Percentiles rank a stretch among this genome's conserved stretches.
Conservation (phyloP, 2,113 vertebrate genomes). For the Prunella fulvescens region DNA sequence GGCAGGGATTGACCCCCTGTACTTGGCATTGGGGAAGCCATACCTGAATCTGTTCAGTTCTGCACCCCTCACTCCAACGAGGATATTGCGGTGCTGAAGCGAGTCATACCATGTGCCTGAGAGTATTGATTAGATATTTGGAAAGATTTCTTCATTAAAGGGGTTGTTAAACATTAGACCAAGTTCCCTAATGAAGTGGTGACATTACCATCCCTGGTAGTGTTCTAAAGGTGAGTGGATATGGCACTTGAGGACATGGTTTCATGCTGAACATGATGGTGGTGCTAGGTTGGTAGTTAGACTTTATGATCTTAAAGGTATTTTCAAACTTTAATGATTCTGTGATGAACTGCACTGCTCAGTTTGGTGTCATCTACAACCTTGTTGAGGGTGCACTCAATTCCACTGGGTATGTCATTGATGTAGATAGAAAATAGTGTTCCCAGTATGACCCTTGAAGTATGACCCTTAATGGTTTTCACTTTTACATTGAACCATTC, state of each 20-base stretch:
- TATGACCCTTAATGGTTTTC: neutral
- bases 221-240: neutral
- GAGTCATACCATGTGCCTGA: neutral
- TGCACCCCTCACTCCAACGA: neutral
- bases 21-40: accelerated
- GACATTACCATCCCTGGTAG: neutral
- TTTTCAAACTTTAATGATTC: neutral
- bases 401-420: neutral
- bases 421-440: neutral
- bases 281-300: neutral
- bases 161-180: neutral
- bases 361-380: neutral
- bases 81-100: neutral
- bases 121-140: neutral
- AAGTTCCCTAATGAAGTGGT: neutral
- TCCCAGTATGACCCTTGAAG: neutral
- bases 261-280: neutral
- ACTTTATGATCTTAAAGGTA: neutral
- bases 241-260: neutral
- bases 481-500: neutral
- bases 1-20: neutral
- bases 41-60: no score
- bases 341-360: neutral
- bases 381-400: neutral
- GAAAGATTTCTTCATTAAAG: neutral